These are phyloP conservation scores for Conchocele bisecta DNA, from an alignment of 2,888 invertebrate species.

Conservation along the genomic window DNA sequence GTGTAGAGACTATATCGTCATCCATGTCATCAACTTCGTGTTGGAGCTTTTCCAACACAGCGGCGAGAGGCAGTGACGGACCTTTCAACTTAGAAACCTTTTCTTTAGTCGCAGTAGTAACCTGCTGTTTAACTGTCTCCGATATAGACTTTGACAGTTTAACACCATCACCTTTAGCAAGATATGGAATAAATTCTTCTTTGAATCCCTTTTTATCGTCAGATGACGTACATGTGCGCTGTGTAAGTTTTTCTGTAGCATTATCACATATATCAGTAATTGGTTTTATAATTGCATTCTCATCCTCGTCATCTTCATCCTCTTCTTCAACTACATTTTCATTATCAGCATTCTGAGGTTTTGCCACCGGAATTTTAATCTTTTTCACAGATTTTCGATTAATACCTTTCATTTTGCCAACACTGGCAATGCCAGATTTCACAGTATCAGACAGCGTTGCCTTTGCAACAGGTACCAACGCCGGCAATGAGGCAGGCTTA, in stretches of 20 bases:
- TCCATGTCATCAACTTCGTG: constrained; percentile 24
- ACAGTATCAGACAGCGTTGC: background rate
- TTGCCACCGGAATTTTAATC: background rate
- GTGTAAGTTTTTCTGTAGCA: background rate
- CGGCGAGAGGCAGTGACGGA: constrained; percentile 49
- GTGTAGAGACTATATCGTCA: background rate
- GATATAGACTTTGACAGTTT: background rate
- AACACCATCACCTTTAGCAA: background rate
- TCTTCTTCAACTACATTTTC: constrained; percentile 51
- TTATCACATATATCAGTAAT: background rate
- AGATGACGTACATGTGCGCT: background rate
- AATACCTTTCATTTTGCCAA: constrained; percentile 54
- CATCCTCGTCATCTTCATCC: constrained; percentile 57
- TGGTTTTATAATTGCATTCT: too few species aligned
- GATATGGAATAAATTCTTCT: too few species aligned
- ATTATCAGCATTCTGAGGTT: background rate
- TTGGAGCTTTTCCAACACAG: constrained; percentile 53
- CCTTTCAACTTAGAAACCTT: constrained; percentile 9
- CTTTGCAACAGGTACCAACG: constrained; percentile 45
- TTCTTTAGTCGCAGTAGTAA: background rate
- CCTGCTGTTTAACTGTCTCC: background rate
- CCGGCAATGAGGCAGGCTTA: constrained; percentile 82
- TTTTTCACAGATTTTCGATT: background rate
- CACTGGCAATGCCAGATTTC: constrained; percentile 21
- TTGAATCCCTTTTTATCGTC: background rate